Base-by-base conservation (phyloP, 2,113 vertebrate genomes). In the Hippoglossus stenolepis region DNA sequence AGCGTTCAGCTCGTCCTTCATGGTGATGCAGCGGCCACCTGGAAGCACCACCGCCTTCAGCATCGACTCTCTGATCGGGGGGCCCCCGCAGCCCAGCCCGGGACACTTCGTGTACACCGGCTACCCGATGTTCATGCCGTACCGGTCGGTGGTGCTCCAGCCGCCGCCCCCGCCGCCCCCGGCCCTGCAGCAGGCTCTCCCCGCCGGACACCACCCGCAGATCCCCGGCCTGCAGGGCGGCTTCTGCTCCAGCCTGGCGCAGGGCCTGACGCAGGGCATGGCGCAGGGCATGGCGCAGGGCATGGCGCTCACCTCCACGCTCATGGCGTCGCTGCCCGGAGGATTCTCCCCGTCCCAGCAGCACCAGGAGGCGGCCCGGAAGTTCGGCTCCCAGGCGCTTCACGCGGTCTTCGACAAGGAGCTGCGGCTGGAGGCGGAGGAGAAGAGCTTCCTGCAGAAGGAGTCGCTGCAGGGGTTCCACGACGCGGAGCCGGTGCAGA, bases 91-190 rank as follows among this genome's bases (percentile, higher is more conserved):
- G 91, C 96, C 96, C 84, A 94, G 96, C 83, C 95, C 97, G 79
- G 97, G 96, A 75, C 97, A 96, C 90, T 96, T 97, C 87, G 95
- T 97, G 75, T 97, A 97, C 92, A 96, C 96, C 49, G 97, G 97
- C 60, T 98, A 98, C 90, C 97, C 97, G 67, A 98, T 98, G 97
- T 98, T 98, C 90, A 96, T 98, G 97, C 97, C 97, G 45, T 98
- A 97, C 93, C 91, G 97, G 61, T 97, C 97, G 24, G 96, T 98
- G 90, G 96, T 98, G 71, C 94, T 98, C 14, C 97, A 96, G 54
- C 97, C 97, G 23, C 97, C 96, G 1, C 96, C 0, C 96, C 97
- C 40, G 2, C 96, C 96, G 1, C 96, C 96, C 1, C 84, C 89
- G 1, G 83, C 89, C 23, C 89, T 95, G 60, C 96, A 95, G 82